Conservation (phyloP, 2,113 vertebrate genomes). For the Mobula birostris region DNA sequence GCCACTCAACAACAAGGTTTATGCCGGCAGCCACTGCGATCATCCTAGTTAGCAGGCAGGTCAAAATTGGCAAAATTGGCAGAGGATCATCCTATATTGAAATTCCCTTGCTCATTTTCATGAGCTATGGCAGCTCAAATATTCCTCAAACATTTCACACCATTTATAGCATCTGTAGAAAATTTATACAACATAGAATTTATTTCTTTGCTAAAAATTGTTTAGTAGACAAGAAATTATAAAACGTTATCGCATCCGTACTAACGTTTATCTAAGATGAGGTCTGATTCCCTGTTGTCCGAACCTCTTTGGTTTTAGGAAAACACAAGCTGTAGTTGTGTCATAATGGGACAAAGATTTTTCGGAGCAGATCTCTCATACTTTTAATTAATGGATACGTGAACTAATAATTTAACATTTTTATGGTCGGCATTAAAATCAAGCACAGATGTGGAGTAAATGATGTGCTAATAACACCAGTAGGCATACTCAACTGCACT, state of each 20-base stretch:
- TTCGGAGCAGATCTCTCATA: background rate
- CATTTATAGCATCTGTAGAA: background rate
- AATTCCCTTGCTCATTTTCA: no score
- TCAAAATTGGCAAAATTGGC: no score
- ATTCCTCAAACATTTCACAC: background rate
- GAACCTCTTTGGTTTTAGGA: background rate
- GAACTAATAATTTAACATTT: background rate
- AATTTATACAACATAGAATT: background rate
- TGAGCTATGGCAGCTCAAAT: background rate
- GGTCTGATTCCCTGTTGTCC: background rate
- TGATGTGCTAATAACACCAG: background rate
- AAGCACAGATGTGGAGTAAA: background rate
- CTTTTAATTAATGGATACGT: background rate
- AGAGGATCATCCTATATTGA: no score
- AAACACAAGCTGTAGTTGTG: background rate
- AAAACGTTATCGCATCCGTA: background rate
- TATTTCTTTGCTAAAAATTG: background rate
- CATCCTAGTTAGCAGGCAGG: no score
- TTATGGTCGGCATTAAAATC: background rate
- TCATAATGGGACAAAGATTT: background rate
- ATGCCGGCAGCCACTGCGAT: no score
- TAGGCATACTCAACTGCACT: background rate
- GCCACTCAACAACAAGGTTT: no score
- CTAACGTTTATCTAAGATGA: no score
- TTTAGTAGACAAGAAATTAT: background rate